These are phyloP conservation scores for Portunus trituberculatus DNA, from an alignment of 1,140 invertebrate species.

Conservation along the genomic window DNA sequence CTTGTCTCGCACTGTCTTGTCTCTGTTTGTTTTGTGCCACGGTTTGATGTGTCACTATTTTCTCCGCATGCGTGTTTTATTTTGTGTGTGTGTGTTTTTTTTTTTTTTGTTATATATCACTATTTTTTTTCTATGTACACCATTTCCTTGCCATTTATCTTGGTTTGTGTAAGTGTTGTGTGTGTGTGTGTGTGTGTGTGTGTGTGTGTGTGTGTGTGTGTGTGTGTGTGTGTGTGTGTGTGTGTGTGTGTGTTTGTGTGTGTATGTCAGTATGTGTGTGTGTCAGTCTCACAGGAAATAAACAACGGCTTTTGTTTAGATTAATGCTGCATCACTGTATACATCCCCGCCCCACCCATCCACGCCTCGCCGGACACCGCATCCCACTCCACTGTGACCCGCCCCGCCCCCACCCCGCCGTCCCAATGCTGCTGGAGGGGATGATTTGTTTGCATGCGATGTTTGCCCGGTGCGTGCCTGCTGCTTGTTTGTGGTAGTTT, in stretches of 20 bases:
- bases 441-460: conserved; percentile 58
- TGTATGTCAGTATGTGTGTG: conserved; percentile 43
- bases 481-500: conserved; percentile 49
- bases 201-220: conserved; percentile 56
- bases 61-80: background rate
- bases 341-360: background rate
- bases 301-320: background rate
- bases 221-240: conserved; percentile 59
- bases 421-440: background rate
- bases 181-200: conserved; percentile 57
- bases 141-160: background rate
- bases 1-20: too few species aligned
- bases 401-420: background rate
- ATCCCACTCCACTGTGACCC: background rate
- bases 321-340: background rate
- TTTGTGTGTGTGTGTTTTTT: conserved; percentile 2
- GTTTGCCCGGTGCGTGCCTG: conserved; percentile 40
- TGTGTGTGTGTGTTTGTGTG: conserved; percentile 49
- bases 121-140: background rate
- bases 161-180: conserved; percentile 45
- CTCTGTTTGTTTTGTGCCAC: too few species aligned
- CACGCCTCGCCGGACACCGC: background rate
- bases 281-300: conserved; percentile 13
- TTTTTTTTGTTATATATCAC: too few species aligned
- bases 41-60: too few species aligned